Percentiles rank a stretch among this genome's conserved stretches.
These are phyloP conservation scores for Danio aesculapii DNA, from an alignment of 2,797 vertebrate genomes.

Conservation along the genomic window DNA sequence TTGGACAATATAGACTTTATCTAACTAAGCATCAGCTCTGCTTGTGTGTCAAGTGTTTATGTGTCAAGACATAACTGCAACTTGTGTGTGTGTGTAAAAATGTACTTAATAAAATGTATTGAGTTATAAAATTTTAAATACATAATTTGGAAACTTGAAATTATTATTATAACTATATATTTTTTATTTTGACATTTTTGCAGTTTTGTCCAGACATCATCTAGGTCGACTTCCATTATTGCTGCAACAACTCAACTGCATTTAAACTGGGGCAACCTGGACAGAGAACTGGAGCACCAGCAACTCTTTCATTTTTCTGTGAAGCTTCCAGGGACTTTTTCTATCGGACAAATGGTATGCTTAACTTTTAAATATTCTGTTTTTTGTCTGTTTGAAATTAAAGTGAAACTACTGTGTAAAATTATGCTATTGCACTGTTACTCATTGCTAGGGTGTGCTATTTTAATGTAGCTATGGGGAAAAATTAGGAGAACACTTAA, in stretches of 20 bases:
- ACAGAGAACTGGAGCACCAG: slow-evolving; percentile 57
- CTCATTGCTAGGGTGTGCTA: too few species aligned
- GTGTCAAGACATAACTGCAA: neutral
- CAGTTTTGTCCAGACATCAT: slow-evolving; percentile 38
- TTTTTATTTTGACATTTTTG: neutral
- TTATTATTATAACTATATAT: too few species aligned
- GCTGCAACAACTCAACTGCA: slow-evolving; percentile 16
- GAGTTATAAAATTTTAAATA: neutral
- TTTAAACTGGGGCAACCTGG: slow-evolving; percentile 60
- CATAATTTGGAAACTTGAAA: too few species aligned
- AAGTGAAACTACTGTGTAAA: neutral
- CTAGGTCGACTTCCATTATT: slow-evolving; percentile 47
- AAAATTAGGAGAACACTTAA: too few species aligned
- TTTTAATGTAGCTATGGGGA: too few species aligned
- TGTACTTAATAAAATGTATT: neutral
- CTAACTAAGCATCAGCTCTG: slow-evolving; percentile 6
- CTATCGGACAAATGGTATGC: neutral
- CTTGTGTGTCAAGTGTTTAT: too few species aligned
- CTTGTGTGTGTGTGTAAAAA: neutral
- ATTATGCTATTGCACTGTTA: neutral
- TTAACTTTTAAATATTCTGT: neutral
- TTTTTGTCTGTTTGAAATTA: neutral
- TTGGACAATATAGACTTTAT: neutral
- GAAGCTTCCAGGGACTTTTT: slow-evolving; percentile 18
- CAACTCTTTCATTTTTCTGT: slow-evolving; percentile 34